phyloP scores from a whole-genome alignment of 2,888 invertebrate species.

The Andrena hattorfiana region DNA sequence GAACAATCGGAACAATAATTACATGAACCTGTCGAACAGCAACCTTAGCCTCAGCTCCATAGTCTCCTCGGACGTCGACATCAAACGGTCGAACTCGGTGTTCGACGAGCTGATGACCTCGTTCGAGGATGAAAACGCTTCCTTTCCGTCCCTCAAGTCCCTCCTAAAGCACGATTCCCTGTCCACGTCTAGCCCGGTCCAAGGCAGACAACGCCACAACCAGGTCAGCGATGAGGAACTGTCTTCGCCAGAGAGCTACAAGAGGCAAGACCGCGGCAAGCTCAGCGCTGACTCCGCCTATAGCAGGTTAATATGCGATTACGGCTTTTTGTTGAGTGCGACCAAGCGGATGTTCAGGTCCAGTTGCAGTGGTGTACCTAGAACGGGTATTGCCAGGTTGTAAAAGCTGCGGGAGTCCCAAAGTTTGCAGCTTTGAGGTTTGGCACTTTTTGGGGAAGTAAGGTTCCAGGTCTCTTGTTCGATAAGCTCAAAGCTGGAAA shows the following conservation, averaged over 20 bases:
- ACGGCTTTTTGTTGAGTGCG: too few relatives aligned
- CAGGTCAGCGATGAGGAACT: conserved; percentile 80
- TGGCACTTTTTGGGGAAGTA: too few relatives aligned
- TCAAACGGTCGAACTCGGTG: conserved; percentile 80
- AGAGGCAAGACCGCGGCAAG: conserved; percentile 80
- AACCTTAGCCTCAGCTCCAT: conserved; percentile 80
- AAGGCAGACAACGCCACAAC: conserved; percentile 66
- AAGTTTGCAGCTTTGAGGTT: too few relatives aligned
- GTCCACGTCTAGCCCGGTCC: conserved; percentile 81
- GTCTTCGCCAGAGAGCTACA: conserved; percentile 81
- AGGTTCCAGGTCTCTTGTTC: too few relatives aligned
- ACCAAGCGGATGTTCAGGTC: too few relatives aligned
- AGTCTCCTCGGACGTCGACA: conserved; percentile 78
- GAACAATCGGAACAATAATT: conserved; percentile 65
- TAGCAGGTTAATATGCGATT: conserved; percentile 89
- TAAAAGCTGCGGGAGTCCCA: too few relatives aligned
- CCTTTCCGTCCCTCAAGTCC: conserved; percentile 85
- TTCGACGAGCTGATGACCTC: conserved; percentile 90
- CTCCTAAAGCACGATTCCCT: conserved; percentile 82
- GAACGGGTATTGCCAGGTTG: too few relatives aligned
- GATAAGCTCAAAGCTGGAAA: too few relatives aligned
- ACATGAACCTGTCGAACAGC: conserved; percentile 72
- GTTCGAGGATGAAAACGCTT: conserved; percentile 88
- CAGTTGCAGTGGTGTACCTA: too few relatives aligned
- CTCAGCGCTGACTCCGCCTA: conserved; percentile 91